phyloP scores from a whole-genome alignment of 2,797 vertebrate species.

The Danio jaintianensis region DNA sequence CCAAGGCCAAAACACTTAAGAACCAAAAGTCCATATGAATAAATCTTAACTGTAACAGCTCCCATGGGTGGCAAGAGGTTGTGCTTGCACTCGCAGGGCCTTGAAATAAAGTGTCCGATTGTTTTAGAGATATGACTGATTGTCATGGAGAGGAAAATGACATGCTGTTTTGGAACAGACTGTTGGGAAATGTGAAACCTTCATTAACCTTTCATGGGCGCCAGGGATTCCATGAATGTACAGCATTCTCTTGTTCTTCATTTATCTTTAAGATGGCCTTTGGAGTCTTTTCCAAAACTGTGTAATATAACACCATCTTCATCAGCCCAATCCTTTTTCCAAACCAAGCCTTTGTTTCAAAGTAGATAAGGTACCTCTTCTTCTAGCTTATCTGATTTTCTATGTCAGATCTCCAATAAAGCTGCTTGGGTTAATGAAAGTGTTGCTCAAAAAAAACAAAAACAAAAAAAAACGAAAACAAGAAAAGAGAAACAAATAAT shows the following conservation, averaged over 20 bases:
- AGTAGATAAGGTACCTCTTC: constrained; percentile 7
- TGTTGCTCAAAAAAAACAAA: not conserved
- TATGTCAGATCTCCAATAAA: not conserved
- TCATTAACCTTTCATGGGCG: constrained; percentile 67
- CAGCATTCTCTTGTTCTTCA: constrained; percentile 58
- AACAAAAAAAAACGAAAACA: no score
- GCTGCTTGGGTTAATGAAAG: not conserved
- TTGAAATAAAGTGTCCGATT: constrained; percentile 40
- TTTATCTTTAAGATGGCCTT: constrained; percentile 65
- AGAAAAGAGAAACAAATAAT: no score
- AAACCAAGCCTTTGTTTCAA: constrained; percentile 37
- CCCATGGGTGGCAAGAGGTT: constrained; percentile 32
- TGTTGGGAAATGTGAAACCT: constrained; percentile 64
- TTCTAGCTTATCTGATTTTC: constrained; percentile 10
- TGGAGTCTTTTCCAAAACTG: constrained; percentile 62
- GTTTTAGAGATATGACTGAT: constrained; percentile 47
- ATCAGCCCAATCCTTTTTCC: constrained; percentile 51
- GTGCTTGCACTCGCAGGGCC: constrained; percentile 27
- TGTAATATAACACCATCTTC: constrained; percentile 56
- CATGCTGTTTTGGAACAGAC: constrained; percentile 63
- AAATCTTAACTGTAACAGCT: constrained; percentile 36
- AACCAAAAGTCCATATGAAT: constrained; percentile 25
- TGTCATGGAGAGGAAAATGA: constrained; percentile 51
- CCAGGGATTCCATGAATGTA: constrained; percentile 58
- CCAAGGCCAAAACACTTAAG: constrained; percentile 33